phyloP scores from a whole-genome alignment of 2,113 vertebrate genomes.

The Peromyscus polionotus region DNA sequence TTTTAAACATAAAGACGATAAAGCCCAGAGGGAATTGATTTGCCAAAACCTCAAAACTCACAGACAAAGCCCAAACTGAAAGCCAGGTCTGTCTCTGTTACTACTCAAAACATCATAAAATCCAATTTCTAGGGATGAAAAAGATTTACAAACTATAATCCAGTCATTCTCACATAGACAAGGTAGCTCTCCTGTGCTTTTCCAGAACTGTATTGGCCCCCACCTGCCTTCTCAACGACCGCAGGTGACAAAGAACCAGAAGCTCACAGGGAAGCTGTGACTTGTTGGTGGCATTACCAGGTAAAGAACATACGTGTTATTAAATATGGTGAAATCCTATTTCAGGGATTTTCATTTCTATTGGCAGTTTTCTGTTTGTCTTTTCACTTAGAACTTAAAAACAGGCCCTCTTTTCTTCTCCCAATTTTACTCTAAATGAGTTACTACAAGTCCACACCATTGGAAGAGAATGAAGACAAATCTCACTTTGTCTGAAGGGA shows the following conservation, averaged over 20 bases:
- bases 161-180: background rate
- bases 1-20: slow-evolving; percentile 56
- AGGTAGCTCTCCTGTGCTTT: background rate
- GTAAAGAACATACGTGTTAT: background rate
- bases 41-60: background rate
- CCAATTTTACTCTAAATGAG: slow-evolving; percentile 30
- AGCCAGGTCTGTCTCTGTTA: background rate
- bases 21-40: background rate
- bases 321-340: background rate
- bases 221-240: background rate
- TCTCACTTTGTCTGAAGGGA: slow-evolving; percentile 1
- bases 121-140: slow-evolving; percentile 23
- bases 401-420: background rate
- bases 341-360: slow-evolving; percentile 57
- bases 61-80: slow-evolving; percentile 17
- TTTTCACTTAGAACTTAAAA: slow-evolving; percentile 43
- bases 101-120: slow-evolving; percentile 59
- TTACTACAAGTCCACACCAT: background rate
- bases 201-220: background rate
- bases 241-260: background rate
- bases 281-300: background rate
- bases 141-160: slow-evolving; percentile 36
- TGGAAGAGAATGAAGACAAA: slow-evolving; percentile 27
- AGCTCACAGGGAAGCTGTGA: background rate
- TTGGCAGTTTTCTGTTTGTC: slow-evolving; percentile 48